phyloP scores from a whole-genome alignment of 2,888 invertebrate genomes.

The Asteroscopus sphinx region DNA sequence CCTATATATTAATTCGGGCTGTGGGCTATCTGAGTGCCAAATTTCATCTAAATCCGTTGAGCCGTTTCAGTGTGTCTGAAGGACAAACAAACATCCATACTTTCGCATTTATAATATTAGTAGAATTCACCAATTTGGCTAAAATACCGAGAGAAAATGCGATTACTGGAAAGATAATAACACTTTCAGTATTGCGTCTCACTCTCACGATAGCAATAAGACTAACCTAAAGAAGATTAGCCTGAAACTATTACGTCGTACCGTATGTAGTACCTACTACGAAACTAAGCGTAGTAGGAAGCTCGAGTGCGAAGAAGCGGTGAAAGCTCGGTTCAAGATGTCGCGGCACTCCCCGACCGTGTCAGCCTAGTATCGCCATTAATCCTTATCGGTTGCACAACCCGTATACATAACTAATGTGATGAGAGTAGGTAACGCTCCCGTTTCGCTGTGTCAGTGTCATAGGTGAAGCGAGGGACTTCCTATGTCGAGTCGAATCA shows the following conservation, averaged over 20 bases:
- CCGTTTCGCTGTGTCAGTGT: conserved; percentile 52
- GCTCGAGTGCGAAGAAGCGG: conserved; percentile 56
- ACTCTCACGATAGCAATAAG: too few relatives aligned
- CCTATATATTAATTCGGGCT: too few relatives aligned
- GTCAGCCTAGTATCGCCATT: conserved; percentile 65
- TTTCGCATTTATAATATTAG: too few relatives aligned
- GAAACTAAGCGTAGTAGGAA: conserved; percentile 32
- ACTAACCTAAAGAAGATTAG: not conserved
- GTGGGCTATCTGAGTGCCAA: too few relatives aligned
- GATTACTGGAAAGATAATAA: too few relatives aligned
- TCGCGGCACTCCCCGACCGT: conserved; percentile 67
- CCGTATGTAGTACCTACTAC: not conserved
- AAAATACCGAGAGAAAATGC: too few relatives aligned
- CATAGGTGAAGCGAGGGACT: conserved; percentile 51
- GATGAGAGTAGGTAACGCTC: conserved; percentile 46
- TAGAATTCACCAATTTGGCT: too few relatives aligned
- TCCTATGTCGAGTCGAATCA: conserved; percentile 27
- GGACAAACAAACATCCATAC: too few relatives aligned
- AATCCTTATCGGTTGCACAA: conserved; percentile 73
- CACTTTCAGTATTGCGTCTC: too few relatives aligned
- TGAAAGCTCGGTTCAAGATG: conserved; percentile 86
- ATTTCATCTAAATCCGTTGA: too few relatives aligned
- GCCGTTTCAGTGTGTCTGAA: too few relatives aligned
- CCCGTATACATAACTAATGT: conserved; percentile 53
- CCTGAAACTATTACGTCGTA: conserved; percentile 11